Evolutionary conservation across 1,140 invertebrate genomes (phyloP), one percentile per base, ranked within the genome.

Genomic region (Adoxophyes honmai): DNA sequence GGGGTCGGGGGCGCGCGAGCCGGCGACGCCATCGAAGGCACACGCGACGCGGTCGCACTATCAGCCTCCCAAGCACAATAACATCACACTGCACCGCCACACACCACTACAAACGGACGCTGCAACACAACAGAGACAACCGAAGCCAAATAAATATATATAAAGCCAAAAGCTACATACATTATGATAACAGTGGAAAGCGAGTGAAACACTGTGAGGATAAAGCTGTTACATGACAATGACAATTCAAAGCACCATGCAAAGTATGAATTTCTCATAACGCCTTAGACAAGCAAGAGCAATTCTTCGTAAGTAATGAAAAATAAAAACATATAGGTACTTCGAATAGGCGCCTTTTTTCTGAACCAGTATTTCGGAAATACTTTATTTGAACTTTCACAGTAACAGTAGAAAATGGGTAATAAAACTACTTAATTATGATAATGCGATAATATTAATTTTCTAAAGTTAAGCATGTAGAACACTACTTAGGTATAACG

Each of bases 91-190:
- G 66, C 71, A 75, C 71, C 69, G 62, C 68, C 61, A 68, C 68
- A 56, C 80, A 75, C 71, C 80, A 81, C 81, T 84, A 81, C 60
- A 76, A 75, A 81, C 75, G 72, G 72, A 75, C 68, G 70, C 84
- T 88, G 86, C 77, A 86, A 86, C 77, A 88, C 57, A 81, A 75
- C 67, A 80, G 54, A 75, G 66, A 78, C 73, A 70, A 73, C 67
- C 66, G 73, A 80, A 78, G 75, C 75, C 69, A 75, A 72, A 60
- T 77, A 81, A 84, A 81, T 84, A 77, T 76, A 76, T 57, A 61
- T 59, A 59, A 83, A 85, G 73, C 76, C 6, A 28, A 35, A 74
- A 80, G 75, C 76, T 9, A 57, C 18, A 51, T 36, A 56, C 21
- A 62, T 59, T 62, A 68, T 6, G 58, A 59, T 59, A 66, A 64